Conservation (phyloP, 2,113 vertebrate genomes). For the Chamaetylas fuelleborni region DNA sequence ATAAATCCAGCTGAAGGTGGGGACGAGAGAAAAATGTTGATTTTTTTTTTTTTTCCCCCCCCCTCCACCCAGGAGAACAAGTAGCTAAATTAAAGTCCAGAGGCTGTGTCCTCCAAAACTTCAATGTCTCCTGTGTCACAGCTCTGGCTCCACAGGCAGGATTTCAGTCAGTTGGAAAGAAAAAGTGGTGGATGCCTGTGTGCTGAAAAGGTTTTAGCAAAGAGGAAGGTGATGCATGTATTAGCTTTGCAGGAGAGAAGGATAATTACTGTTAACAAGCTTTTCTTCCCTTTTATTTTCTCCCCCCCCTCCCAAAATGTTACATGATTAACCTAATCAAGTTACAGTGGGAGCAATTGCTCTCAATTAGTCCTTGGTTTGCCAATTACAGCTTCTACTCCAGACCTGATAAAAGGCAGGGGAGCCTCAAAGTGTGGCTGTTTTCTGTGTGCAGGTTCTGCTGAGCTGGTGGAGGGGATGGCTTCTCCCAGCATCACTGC, state of each 20-base stretch:
- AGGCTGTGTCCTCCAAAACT: not conserved
- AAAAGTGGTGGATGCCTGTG: not conserved
- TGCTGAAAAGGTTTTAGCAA: not conserved
- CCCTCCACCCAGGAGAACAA: not conserved
- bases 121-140: not conserved
- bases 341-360: not conserved
- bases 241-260: not conserved
- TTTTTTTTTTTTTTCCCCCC: too few species aligned
- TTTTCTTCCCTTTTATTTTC: not conserved
- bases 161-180: not conserved
- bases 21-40: not conserved
- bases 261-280: not conserved
- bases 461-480: not conserved
- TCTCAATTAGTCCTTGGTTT: conserved; percentile 2
- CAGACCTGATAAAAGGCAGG: not conserved
- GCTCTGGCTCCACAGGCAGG: not conserved
- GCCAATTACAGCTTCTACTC: not conserved
- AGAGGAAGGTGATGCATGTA: not conserved
- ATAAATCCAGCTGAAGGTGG: not conserved
- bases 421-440: not conserved
- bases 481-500: not conserved
- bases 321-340: not conserved
- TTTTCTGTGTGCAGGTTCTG: not conserved
- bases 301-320: not conserved
- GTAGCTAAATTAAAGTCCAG: not conserved